Conservation (phyloP, 2,797 vertebrate species). For the Sphenodon punctatus region DNA sequence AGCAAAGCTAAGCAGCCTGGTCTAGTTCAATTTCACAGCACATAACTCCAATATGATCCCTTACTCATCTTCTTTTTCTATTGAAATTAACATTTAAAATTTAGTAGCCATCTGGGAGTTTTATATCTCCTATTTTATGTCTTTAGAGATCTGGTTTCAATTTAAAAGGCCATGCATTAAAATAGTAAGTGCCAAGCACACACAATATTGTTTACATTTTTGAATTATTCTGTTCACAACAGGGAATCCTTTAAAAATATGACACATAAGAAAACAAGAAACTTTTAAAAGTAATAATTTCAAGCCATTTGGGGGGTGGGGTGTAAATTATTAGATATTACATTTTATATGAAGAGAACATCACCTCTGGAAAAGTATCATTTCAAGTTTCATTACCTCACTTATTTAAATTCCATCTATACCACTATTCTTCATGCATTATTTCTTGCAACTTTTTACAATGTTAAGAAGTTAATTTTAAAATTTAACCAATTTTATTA, state of each 20-base stretch:
- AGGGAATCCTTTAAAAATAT: constrained; percentile 12
- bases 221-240: constrained; percentile 14
- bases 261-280: constrained; percentile 12
- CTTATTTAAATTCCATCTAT: constrained; percentile 44
- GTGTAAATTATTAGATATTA: constrained; percentile 56
- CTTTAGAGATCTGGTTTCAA: not conserved
- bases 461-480: constrained; percentile 41
- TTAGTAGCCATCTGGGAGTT: constrained; percentile 34
- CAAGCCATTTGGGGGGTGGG: constrained; percentile 32
- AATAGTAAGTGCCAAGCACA: constrained; percentile 54
- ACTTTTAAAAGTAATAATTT: constrained; percentile 43
- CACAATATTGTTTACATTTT: constrained; percentile 29
- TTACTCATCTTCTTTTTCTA: not conserved
- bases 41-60: not conserved
- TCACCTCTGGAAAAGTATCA: constrained; percentile 54
- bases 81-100: constrained; percentile 20
- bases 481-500: constrained; percentile 41
- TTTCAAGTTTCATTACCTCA: constrained; percentile 47
- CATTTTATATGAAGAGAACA: constrained; percentile 51
- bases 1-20: not conserved
- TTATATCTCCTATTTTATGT: constrained; percentile 21
- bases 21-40: constrained; percentile 29
- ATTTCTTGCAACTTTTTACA: constrained; percentile 43
- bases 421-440: constrained; percentile 47
- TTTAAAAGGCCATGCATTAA: constrained; percentile 14